Evolutionary conservation across 2,797 vertebrate genomes (phyloP), one percentile per base, ranked within the genome.

Genomic region (Gymnopithys bicolor): DNA sequence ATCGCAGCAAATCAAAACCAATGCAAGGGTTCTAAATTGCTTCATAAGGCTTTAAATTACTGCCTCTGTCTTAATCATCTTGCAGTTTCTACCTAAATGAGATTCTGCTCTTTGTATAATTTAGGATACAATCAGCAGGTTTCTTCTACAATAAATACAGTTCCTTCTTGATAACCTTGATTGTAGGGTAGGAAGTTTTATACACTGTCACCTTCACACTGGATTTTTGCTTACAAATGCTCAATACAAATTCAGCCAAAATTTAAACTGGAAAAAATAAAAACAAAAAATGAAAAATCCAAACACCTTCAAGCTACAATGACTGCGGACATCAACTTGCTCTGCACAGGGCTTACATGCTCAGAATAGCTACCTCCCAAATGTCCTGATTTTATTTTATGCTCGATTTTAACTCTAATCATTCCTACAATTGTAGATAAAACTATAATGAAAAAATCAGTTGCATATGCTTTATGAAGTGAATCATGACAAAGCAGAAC

Each of bases 391-490:
- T 90, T 93, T 94, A 94, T 92, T 91, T 84, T 58, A 78, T 70
- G 25, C 85, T 63, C 66, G 89, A 46, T 58, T 76, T 56, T 80
- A 75, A 86, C 32, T 71, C 68, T 68, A 88, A 83, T 91, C 5
- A 70, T 93, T 87, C 62, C 69, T 81, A 94, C 45, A 93, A 77
- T 94, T 13, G 19, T 25, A 89, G 73, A 93, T n/a, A 93, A 87
- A 95, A 93, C 84, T 46, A 19, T 62, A 90, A 91, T 13, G 59
- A 91, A 94, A 94, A 94, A 83, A 94, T 93, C 76, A 94, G 69
- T 82, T 88, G 52, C 49, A 91, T 89, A 66, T 76, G 71, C 85
- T 96, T 95, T 97, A 95, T 76, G 93, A 97, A 94, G 66, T n/a
- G 78, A 95, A 78, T 69, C 60, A 82, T 32, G 79, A 93, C 79